Percentiles rank a stretch among this genome's conserved stretches.
Evolutionary conservation across 2,797 vertebrate species (phyloP).

Genomic region (Pristis pectinata): DNA sequence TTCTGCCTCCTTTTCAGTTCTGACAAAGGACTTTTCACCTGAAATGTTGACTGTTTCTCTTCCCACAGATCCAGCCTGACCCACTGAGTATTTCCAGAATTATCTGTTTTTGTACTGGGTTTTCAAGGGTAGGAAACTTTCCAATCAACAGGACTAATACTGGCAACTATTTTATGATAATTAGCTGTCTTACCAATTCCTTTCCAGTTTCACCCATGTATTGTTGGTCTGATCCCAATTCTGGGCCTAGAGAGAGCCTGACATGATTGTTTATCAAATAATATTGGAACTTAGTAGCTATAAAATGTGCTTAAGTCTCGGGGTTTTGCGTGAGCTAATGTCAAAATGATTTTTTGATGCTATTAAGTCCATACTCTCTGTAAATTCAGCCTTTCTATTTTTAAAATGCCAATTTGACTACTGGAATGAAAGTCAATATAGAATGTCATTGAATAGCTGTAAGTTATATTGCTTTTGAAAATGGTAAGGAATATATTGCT

Average conservation of each 20-base stretch:
- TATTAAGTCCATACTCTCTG: neutral
- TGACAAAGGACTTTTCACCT: too few relatives aligned
- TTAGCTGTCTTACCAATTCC: neutral
- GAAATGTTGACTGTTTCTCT: too few relatives aligned
- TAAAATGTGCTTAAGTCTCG: neutral
- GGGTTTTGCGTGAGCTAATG: neutral
- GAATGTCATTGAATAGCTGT: neutral
- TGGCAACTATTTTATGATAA: neutral
- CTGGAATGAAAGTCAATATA: neutral
- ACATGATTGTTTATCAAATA: neutral
- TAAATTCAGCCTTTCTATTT: neutral
- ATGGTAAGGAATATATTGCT: neutral
- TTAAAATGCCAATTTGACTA: neutral
- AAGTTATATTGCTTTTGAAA: neutral
- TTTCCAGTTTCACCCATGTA: neutral
- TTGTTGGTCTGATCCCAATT: neutral
- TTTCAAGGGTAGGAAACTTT: neutral
- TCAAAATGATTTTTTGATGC: neutral
- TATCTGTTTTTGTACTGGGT: too few relatives aligned
- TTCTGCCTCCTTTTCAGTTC: too few relatives aligned
- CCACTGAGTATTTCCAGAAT: too few relatives aligned
- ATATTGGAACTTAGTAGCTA: neutral
- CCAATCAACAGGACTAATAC: neutral
- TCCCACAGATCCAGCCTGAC: too few relatives aligned
- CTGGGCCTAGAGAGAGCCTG: neutral